phyloP scores from a whole-genome alignment of 2,113 vertebrate genomes.

The Athene noctua region DNA sequence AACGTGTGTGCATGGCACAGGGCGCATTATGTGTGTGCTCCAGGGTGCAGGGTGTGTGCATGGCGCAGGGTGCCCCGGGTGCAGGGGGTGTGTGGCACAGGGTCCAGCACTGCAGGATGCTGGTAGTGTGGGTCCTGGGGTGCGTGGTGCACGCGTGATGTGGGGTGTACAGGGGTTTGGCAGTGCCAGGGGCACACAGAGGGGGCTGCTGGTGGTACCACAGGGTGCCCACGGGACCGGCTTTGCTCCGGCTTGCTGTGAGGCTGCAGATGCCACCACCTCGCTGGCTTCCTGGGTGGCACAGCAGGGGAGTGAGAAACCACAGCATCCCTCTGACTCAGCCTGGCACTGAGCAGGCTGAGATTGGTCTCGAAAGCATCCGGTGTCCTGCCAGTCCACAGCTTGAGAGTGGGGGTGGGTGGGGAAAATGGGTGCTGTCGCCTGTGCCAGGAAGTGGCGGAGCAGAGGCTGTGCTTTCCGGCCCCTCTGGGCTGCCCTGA shows the following conservation, averaged over 20 bases:
- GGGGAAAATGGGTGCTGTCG: neutral
- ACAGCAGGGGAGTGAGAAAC: neutral
- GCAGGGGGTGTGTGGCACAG: too few relatives aligned
- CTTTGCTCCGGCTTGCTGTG: rapidly evolving
- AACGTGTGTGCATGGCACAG: neutral
- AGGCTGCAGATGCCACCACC: neutral
- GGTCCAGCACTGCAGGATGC: too few relatives aligned
- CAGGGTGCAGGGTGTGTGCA: too few relatives aligned
- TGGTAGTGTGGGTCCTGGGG: too few relatives aligned
- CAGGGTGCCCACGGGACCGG: rapidly evolving
- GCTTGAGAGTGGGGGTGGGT: rapidly evolving
- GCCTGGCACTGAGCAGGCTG: neutral
- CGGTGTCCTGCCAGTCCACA: rapidly evolving
- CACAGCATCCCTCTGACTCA: neutral
- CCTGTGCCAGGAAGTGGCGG: neutral
- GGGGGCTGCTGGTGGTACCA: neutral
- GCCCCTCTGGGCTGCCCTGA: neutral
- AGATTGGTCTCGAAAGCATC: neutral
- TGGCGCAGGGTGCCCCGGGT: neutral
- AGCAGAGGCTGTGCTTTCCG: neutral
- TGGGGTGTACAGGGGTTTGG: neutral
- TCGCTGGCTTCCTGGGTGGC: neutral
- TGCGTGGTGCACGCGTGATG: too few relatives aligned
- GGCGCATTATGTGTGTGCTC: too few relatives aligned
- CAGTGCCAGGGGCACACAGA: neutral